These are phyloP conservation scores for Hydrolagus colliei DNA, from an alignment of 2,797 vertebrate species.

Conservation along the genomic window DNA sequence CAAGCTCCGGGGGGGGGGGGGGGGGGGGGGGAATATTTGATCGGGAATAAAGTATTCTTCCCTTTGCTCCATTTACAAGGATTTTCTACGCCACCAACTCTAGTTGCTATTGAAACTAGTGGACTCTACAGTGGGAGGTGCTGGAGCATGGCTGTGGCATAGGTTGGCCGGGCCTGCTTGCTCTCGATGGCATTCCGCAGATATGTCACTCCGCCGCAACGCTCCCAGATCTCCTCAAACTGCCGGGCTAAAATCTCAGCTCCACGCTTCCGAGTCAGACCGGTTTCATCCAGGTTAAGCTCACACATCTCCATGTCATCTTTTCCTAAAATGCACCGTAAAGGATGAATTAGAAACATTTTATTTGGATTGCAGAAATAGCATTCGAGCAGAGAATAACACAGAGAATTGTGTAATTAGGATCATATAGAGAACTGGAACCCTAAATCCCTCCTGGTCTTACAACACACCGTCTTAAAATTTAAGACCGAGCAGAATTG, in stretches of 20 bases:
- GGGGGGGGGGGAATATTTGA: slow-evolving; percentile 28
- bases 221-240: slow-evolving; percentile 96
- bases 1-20: slow-evolving; percentile 3
- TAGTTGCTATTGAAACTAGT: not conserved
- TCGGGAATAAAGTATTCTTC: slow-evolving; percentile 48
- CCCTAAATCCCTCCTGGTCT: too few species aligned
- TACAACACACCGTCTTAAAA: too few species aligned
- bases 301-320: slow-evolving; percentile 99
- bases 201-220: slow-evolving; percentile 86
- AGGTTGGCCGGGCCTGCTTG: slow-evolving; percentile 83
- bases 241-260: slow-evolving; percentile 87
- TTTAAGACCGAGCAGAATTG: too few species aligned
- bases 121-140: slow-evolving; percentile 64
- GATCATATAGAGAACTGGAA: too few species aligned
- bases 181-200: slow-evolving; percentile 86
- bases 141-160: slow-evolving; percentile 92
- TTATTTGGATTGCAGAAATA: not conserved
- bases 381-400: not conserved
- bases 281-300: slow-evolving; percentile 92
- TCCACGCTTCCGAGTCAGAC: slow-evolving; percentile 83
- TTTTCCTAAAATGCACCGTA: slow-evolving; percentile 63
- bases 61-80: slow-evolving; percentile 47
- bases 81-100: not conserved
- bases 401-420: too few species aligned
- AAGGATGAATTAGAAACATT: not conserved